Percentiles rank a stretch among this genome's conserved stretches.
Evolutionary conservation across 2,113 vertebrate species (phyloP).

Genomic region (Natator depressus): DNA sequence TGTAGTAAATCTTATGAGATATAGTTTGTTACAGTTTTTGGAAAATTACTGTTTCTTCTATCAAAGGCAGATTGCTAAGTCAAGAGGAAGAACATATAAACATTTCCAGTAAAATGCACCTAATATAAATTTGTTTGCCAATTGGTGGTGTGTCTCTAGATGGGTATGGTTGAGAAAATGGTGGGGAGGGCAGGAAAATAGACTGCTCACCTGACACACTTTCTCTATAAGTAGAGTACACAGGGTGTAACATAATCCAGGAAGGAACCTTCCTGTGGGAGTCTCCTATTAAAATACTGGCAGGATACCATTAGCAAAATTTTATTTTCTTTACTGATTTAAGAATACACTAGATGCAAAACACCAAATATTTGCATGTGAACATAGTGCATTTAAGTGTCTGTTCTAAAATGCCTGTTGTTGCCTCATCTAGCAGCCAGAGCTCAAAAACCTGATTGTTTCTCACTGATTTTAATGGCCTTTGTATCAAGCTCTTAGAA

Average conservation of each 20-base stretch:
- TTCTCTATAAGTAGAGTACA: background rate
- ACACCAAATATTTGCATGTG: background rate
- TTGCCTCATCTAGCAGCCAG: background rate
- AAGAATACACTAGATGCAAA: background rate
- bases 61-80: background rate
- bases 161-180: background rate
- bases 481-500: background rate
- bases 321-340: background rate
- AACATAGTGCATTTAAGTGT: background rate
- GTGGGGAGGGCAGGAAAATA: too few relatives aligned
- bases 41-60: slow-evolving; percentile 9
- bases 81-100: background rate
- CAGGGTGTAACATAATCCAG: background rate
- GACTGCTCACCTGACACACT: background rate
- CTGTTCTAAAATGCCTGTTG: background rate
- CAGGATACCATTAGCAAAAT: background rate
- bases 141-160: background rate
- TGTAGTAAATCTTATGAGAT: background rate
- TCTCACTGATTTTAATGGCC: background rate
- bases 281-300: background rate
- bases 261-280: background rate
- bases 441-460: slow-evolving; percentile 11
- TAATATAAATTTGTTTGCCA: background rate
- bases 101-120: background rate
- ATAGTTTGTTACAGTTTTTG: background rate